These are phyloP conservation scores for Linnaemya vulpina DNA, from an alignment of 2,888 invertebrate genomes.

Conservation along the genomic window DNA sequence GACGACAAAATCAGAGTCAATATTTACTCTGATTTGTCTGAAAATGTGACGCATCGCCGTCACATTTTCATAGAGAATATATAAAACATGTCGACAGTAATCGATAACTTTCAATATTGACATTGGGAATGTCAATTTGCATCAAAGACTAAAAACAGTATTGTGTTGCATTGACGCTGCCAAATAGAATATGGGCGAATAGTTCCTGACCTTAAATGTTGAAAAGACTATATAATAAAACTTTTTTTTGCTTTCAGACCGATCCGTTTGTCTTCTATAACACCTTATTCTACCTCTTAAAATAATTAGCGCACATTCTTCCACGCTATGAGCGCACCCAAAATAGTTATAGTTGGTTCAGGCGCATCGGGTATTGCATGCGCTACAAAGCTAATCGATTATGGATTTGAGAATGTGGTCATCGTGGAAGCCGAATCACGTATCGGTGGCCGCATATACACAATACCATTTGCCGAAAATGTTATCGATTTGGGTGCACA, in stretches of 20 bases:
- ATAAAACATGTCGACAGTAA: too few species aligned
- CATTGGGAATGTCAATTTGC: too few species aligned
- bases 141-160: too few species aligned
- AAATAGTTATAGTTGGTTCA: constrained; percentile 82
- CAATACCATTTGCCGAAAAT: constrained; percentile 84
- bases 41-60: too few species aligned
- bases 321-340: constrained; percentile 69
- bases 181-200: too few species aligned
- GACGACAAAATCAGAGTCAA: too few species aligned
- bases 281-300: constrained; percentile 37
- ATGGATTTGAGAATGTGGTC: constrained; percentile 84
- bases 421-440: constrained; percentile 86
- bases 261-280: constrained; percentile 51
- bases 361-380: constrained; percentile 83
- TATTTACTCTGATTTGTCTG: too few species aligned
- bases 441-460: constrained; percentile 86
- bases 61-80: too few species aligned
- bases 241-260: constrained; percentile 26
- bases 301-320: constrained; percentile 9
- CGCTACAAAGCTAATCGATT: constrained; percentile 82
- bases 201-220: too few species aligned
- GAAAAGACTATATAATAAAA: not conserved
- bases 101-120: too few species aligned
- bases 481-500: constrained; percentile 83
- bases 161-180: too few species aligned